A percentile compares a stretch with the other conserved stretches of the same genome.
These are phyloP conservation scores for Enteromius viviparus DNA, from an alignment of 2,797 vertebrate genomes.

Conservation along the genomic window DNA sequence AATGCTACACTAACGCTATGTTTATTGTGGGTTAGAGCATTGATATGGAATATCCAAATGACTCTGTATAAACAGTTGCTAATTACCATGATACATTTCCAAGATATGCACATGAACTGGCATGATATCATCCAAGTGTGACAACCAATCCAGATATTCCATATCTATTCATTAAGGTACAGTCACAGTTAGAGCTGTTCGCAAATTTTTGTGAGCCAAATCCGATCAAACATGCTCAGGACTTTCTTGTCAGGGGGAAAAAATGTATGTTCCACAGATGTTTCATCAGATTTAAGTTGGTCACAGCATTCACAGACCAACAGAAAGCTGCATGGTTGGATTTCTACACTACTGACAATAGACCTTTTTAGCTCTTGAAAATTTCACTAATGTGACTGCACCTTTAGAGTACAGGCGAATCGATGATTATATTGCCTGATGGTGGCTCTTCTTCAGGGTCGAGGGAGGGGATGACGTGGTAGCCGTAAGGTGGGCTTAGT, in stretches of 20 bases:
- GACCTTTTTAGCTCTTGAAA: neutral
- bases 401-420: constrained; percentile 30
- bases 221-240: neutral
- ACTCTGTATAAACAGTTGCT: neutral
- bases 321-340: neutral
- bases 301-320: neutral
- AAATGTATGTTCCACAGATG: neutral
- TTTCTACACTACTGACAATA: neutral
- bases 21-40: neutral
- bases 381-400: neutral
- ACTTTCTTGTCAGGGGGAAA: neutral
- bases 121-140: neutral
- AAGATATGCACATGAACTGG: neutral
- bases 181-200: neutral
- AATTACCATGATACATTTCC: constrained; percentile 5
- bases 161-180: neutral
- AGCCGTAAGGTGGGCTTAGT: constrained; percentile 67
- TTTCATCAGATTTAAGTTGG: neutral
- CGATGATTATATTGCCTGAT: constrained; percentile 66
- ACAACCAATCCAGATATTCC: neutral
- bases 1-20: neutral
- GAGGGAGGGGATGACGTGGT: constrained; percentile 63
- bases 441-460: constrained; percentile 63
- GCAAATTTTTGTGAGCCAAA: neutral
- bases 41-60: constrained; percentile 5